Evolutionary conservation across 2,113 vertebrate genomes (phyloP).

Genomic region (Myotis lucifugus): DNA sequence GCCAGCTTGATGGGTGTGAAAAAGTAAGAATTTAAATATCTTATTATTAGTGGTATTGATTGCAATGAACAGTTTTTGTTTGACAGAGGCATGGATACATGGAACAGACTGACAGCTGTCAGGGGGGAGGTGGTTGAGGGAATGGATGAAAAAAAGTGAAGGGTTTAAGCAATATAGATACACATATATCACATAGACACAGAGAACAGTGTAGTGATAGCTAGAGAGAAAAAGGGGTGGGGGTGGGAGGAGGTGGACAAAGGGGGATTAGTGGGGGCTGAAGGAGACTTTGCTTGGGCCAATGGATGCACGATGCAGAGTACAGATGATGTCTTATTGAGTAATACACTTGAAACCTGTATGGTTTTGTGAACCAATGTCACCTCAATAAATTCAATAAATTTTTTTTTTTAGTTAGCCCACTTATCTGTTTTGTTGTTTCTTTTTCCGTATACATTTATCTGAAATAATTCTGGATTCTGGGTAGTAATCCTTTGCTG

Average conservation of each 20-base stretch:
- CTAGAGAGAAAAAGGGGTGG: not conserved
- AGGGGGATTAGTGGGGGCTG: not conserved
- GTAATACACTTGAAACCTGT: not conserved
- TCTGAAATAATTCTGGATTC: not conserved
- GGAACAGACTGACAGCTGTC: not conserved
- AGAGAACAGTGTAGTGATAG: not conserved
- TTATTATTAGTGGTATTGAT: not conserved
- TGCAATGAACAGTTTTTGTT: not conserved
- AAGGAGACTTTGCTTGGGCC: not conserved
- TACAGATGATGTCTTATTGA: not conserved
- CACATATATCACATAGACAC: not conserved
- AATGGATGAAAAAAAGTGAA: not conserved
- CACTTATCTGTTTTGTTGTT: not conserved
- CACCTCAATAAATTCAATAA: not conserved
- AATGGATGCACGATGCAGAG: not conserved
- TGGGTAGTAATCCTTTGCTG: not conserved
- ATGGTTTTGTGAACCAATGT: not conserved
- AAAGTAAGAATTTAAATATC: not conserved
- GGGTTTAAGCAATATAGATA: too few relatives aligned
- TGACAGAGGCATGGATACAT: not conserved
- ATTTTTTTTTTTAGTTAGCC: not conserved
- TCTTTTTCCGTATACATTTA: not conserved
- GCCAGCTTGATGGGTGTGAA: not conserved
- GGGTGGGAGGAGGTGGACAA: not conserved
- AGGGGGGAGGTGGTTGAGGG: not conserved